Conservation (phyloP, 1,140 invertebrate species). For the Solenopsis invicta region DNA sequence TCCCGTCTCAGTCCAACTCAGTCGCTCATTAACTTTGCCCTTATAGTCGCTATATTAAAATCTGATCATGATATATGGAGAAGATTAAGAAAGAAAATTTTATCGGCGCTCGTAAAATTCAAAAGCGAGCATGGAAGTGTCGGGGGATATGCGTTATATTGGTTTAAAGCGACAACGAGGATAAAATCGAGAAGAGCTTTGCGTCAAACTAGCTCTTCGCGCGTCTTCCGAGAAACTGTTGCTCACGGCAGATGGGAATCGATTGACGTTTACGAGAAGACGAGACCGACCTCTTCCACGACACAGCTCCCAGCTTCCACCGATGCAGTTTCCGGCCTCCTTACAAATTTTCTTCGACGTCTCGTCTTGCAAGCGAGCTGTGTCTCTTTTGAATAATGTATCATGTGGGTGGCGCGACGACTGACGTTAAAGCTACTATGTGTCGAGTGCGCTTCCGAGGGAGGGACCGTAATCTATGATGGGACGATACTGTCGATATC, state of each 20-base stretch:
- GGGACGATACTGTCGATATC: constrained; percentile 20
- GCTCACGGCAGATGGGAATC: constrained; percentile 5
- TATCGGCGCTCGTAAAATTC: constrained; percentile 36
- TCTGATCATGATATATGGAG: not conserved
- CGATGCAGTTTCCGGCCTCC: constrained; percentile 41
- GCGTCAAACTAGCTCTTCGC: not conserved
- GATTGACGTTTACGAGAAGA: constrained; percentile 45
- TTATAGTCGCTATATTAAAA: constrained; percentile 9
- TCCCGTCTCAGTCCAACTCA: not conserved
- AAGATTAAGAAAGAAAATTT: constrained; percentile 30
- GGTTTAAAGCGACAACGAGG: constrained; percentile 24
- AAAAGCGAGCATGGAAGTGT: not conserved
- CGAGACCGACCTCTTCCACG: not conserved
- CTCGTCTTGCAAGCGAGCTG: not conserved
- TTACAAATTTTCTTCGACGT: constrained; percentile 40
- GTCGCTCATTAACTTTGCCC: constrained; percentile 9
- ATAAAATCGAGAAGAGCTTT: constrained; percentile 29
- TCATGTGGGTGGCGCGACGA: constrained; percentile 13
- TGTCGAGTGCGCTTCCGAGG: no score
- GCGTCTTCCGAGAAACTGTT: not conserved
- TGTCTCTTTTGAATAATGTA: constrained; percentile 52
- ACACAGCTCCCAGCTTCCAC: not conserved
- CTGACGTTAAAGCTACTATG: constrained; percentile 5
- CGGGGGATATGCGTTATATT: not conserved
- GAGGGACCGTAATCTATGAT: constrained; percentile 18